phyloP scores from a whole-genome alignment of 2,888 invertebrate species.

The Agonopterix alstromeriana region DNA sequence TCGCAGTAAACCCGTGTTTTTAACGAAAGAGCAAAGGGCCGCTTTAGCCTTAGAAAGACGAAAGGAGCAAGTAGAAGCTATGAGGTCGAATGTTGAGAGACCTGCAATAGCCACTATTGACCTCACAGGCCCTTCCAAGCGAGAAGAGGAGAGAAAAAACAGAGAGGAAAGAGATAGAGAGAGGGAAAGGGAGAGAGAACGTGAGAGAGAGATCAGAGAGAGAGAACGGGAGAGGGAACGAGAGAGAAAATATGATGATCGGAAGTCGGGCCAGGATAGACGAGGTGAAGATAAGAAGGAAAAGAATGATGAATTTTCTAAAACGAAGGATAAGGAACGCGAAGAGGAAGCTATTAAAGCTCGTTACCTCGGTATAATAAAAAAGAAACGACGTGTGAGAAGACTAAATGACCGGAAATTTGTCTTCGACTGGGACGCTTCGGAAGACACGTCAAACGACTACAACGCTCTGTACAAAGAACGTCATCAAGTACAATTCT shows the following conservation, averaged over 20 bases:
- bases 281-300: constrained; percentile 57
- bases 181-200: constrained; percentile 62
- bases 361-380: constrained; percentile 93
- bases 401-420: constrained; percentile 98
- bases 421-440: constrained; percentile 99
- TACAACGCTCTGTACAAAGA: constrained; percentile 98
- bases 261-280: constrained; percentile 69
- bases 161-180: constrained; percentile 64
- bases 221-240: constrained; percentile 52
- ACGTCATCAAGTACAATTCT: constrained; percentile 97
- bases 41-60: constrained; percentile 92
- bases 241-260: constrained; percentile 68
- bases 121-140: constrained; percentile 68
- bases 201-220: constrained; percentile 51
- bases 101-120: constrained; percentile 62
- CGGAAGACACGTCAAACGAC: constrained; percentile 98
- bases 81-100: constrained; percentile 80
- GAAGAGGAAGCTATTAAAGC: constrained; percentile 97
- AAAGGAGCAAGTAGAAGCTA: constrained; percentile 91
- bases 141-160: constrained; percentile 56
- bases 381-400: constrained; percentile 94
- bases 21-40: constrained; percentile 96
- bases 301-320: constrained; percentile 69
- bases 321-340: constrained; percentile 90
- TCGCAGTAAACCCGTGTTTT: constrained; percentile 96